These are phyloP conservation scores for Dermochelys coriacea DNA, from an alignment of 2,797 vertebrate species.

Conservation along the genomic window DNA sequence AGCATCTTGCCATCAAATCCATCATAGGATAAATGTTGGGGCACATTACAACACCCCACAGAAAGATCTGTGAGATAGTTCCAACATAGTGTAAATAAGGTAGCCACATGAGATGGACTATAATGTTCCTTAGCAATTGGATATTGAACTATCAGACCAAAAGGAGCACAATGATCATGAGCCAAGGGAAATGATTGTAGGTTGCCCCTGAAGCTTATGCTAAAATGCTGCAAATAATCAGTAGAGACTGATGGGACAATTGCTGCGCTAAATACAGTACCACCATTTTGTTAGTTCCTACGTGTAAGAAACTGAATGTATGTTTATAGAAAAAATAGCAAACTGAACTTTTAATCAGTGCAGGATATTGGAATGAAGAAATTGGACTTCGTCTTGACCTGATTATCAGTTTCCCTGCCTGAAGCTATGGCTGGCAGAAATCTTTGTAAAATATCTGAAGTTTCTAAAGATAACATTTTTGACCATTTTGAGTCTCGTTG, in stretches of 20 bases:
- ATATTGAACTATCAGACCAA: background rate
- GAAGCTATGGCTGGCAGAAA: background rate
- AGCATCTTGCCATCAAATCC: background rate
- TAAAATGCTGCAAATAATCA: background rate
- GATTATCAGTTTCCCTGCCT: rapidly evolving
- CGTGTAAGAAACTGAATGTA: background rate
- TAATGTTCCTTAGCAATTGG: background rate
- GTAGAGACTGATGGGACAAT: background rate
- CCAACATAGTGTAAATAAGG: background rate
- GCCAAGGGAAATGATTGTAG: background rate
- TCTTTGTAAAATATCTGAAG: background rate
- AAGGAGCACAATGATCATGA: background rate
- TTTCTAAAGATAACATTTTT: no score
- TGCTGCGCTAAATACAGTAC: background rate
- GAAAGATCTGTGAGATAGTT: background rate
- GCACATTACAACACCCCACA: background rate
- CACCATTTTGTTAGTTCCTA: background rate
- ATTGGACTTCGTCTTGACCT: rapidly evolving
- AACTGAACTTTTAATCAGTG: background rate
- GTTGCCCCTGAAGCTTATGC: background rate
- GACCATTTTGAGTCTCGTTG: background rate
- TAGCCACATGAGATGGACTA: background rate
- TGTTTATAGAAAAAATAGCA: background rate
- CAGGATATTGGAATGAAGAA: background rate
- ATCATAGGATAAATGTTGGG: background rate